These are phyloP conservation scores for Melanotaenia parkinsoni DNA, from an alignment of 2,797 vertebrate species.

Conservation along the genomic window DNA sequence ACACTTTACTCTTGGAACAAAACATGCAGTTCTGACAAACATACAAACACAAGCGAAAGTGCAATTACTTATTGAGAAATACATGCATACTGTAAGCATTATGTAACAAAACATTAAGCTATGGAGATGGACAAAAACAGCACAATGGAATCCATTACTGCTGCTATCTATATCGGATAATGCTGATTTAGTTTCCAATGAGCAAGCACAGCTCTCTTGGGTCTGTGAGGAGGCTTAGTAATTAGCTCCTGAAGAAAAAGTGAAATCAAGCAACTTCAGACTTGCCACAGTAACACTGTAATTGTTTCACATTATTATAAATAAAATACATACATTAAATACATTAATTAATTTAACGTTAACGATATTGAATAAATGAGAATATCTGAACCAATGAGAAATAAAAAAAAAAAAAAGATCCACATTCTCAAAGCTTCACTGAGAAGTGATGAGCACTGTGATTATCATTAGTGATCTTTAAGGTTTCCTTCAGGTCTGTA, in stretches of 20 bases:
- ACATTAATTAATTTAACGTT: not conserved
- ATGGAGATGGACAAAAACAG: slow-evolving; percentile 53
- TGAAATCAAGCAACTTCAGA: not conserved
- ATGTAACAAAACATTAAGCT: slow-evolving; percentile 57
- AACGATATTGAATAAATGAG: not conserved
- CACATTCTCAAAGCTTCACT: not conserved
- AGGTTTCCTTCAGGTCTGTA: not conserved
- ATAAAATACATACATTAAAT: not conserved
- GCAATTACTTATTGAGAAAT: slow-evolving; percentile 29
- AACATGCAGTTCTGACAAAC: slow-evolving; percentile 3
- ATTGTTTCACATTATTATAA: not conserved
- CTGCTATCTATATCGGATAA: slow-evolving; percentile 61
- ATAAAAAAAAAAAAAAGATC: too few species aligned
- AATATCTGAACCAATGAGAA: not conserved
- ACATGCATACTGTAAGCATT: slow-evolving; percentile 34
- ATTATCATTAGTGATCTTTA: not conserved
- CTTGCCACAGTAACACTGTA: not conserved
- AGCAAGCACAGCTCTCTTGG: slow-evolving; percentile 35
- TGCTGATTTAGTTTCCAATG: slow-evolving; percentile 53
- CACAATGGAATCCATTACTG: slow-evolving; percentile 62
- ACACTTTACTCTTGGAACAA: slow-evolving; percentile 7
- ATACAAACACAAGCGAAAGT: slow-evolving; percentile 15
- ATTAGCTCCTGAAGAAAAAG: slow-evolving; percentile 6
- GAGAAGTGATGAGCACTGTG: not conserved
- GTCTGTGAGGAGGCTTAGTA: slow-evolving; percentile 40